Evolutionary conservation across 2,888 invertebrate genomes (phyloP), one percentile per base, ranked within the genome.

Genomic region (Dasypogon diadema): DNA sequence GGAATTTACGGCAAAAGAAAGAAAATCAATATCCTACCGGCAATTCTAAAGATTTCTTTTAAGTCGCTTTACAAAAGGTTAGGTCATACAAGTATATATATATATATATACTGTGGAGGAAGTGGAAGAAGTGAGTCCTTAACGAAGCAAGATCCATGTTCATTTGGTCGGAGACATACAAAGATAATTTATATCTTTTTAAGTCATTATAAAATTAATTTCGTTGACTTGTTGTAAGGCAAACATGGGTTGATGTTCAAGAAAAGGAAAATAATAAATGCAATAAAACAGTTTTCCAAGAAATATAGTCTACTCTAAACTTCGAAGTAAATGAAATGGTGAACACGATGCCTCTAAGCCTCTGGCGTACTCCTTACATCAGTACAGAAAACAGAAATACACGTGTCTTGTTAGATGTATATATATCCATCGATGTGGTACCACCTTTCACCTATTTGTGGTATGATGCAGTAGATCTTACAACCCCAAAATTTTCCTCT

Each of bases 401-500:
- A 42, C 42, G 65, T 65, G 42, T 6, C 12, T 14, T 21, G 12
- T 48, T 24, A 21, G 24, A n/a, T 65, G 46, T 12, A 48, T 65
- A 46, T 37, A 65, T 14, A 46, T 22, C 10, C n/a, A n/a, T n/a
- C 22, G 46, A 14, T 65, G 14, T 6, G n/a, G 46, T 24, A 22
- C n/a, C 14, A 22, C n/a, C 48, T 65, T 65, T 56, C 68, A 46
- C 70, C 60, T 51, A 72, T 70, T 73, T 34, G 46, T 63, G 68
- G 21, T 21, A 56, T 24, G 68, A 75, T 74, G 42, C 48, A 34
- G 63, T 18, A 56, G 24, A 72, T 72, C 30, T 63, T 37, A 18
- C 54, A 70, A 74, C 56, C 72, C 75, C 75, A 30, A 21, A 76
- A 24, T 24, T 65, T 60, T 48, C 77, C 70, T 73, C 54, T 74